A percentile compares a stretch with the other conserved stretches of the same genome.
These are phyloP conservation scores for Ursus arctos DNA, from an alignment of 2,113 vertebrate species.

Conservation along the genomic window DNA sequence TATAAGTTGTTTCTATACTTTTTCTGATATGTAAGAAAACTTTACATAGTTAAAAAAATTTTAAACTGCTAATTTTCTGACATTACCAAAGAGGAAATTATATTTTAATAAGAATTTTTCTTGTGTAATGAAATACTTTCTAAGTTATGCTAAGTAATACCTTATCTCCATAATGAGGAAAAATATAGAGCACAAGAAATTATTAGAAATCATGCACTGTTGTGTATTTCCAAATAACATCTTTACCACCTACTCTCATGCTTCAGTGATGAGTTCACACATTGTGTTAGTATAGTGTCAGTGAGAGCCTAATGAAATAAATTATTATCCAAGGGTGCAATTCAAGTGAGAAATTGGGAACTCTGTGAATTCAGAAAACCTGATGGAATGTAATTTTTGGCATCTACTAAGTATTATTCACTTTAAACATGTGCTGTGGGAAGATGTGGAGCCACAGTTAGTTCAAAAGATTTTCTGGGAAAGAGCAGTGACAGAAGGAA, in stretches of 20 bases:
- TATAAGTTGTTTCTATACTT: not conserved
- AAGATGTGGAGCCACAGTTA: not conserved
- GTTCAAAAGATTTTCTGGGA: not conserved
- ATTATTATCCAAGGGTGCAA: not conserved
- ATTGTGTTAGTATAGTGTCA: not conserved
- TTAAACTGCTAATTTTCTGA: not conserved
- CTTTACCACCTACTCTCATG: not conserved
- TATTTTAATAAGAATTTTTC: not conserved
- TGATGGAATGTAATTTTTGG: not conserved
- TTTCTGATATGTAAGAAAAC: not conserved
- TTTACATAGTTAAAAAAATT: not conserved
- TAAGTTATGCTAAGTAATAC: not conserved
- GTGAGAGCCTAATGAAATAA: not conserved
- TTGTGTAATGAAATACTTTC: not conserved
- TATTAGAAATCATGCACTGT: not conserved
- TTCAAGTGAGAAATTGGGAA: not conserved
- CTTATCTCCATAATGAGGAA: not conserved
- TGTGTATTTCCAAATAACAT: constrained; percentile 3
- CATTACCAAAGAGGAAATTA: not conserved
- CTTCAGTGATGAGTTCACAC: not conserved
- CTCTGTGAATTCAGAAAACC: not conserved
- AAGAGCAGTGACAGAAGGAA: not conserved
- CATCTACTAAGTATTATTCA: not conserved
- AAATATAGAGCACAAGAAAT: not conserved
- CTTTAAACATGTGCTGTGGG: not conserved